Evolutionary conservation across 92 coral and sea anemone genomes (phyloP), one percentile per base, ranked within the genome.

Genomic region (Phenganax marumi): DNA sequence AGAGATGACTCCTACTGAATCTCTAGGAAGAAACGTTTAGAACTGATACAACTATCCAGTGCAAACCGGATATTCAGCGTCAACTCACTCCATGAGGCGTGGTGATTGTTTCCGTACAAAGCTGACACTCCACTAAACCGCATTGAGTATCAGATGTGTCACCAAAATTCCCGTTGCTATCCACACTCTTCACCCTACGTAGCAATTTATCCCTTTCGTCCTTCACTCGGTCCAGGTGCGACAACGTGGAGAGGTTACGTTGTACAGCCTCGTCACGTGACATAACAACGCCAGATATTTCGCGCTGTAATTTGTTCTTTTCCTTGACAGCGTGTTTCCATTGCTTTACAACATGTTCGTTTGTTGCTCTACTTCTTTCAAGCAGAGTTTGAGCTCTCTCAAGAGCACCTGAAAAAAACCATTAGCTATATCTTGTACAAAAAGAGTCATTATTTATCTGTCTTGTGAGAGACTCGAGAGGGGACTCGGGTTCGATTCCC

Each of bases 231-330:
- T 92, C 97, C 7, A 95, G 68, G 84, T 92, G 93, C 65, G 93
- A 94, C 10, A 92, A 92, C 7, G 97, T 95, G 6, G 98, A 95
- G 55, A 95, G 92, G 76, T 97, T 92, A 57, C 93, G 90, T 71
- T 92, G 98, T 43, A 95, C 92, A 39, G 98, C 98, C 55, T 95
- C 97, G 69, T 95, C 97, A 64, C 98, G 89, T 1, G 98, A 93
- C 73, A 87, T 88, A n/a, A 89, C 92, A 21, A 86, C 87, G 21
- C 85, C 87, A 19, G 93, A 92, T 68, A 89, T 92, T 47, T 95
- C 98, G 1, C 98, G 90, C 14, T 92, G 96, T 8, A 95, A 75
- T 64, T 89, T 86, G 72, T 95, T 95, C 24, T 93, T 87, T 65
- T 95, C 98, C 73, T 95, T 95, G 1, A 95, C 97, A 10, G 96